Base-by-base conservation (phyloP, 2,113 vertebrate genomes). In the Odontophorus gujanensis region DNA sequence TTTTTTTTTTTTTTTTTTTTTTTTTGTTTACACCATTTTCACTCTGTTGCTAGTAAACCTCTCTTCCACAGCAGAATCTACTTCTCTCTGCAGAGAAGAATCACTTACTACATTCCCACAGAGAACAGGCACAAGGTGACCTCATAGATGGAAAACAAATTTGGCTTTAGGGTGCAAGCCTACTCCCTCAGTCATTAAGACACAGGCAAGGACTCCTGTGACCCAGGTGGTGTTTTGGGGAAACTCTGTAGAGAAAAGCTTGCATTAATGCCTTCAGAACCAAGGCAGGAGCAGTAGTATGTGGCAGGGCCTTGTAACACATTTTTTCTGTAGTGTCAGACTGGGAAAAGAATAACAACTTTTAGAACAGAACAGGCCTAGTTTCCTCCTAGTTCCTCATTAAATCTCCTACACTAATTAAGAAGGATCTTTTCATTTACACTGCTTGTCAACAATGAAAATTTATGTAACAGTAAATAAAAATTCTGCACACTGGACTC, bases 251-350 rank as follows among this genome's bases (percentile, higher is more conserved):
- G 20, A 57, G 19, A 61, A 84, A 42, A 6, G 7, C 36, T 68
- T 47, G 25, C n/a, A 63, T 34, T 21, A 34, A 30, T 25, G 19
- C 20, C 62, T 89, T 43, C 57, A 68, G 51, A 65, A 14, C 26
- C 6, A 2, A 85, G 57, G n/a, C 32, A 75, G 51, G 51, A 88
- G 24, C 28, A 91, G 53, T 21, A 80, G 38, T 16, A 89, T 57
- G 32, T 0, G 2, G 32, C 24, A 63, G 34, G 5, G 17, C 6
- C 34, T 55, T 4, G 1, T 0, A 17, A 5, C 21, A 34, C 32
- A 62, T 50, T n/a, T 13, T 13, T 75, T 25, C 61, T 55, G 38
- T 57, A 73, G 40, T 21, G 40, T 34, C 50, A 57, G 48, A 22
- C 11, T 45, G 28, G 30, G 18, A 59, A 75, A 92, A 84, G 34